These are phyloP conservation scores for Sceloporus undulatus DNA, from an alignment of 2,113 vertebrate species.

Conservation along the genomic window DNA sequence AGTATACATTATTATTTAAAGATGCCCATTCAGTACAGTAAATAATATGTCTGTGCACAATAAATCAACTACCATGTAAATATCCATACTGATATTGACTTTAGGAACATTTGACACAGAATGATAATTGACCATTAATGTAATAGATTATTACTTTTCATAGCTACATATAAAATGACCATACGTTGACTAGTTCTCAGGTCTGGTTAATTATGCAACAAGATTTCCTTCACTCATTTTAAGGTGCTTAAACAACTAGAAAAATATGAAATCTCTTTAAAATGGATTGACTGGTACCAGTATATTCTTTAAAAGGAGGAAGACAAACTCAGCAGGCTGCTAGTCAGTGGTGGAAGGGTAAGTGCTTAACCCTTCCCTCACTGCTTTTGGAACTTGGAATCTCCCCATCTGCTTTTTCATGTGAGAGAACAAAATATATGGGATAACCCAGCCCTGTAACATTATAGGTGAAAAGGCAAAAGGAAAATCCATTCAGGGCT, in stretches of 20 bases:
- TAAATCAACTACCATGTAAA: conserved; percentile 76
- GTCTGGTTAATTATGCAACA: conserved; percentile 59
- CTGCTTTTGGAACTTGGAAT: not conserved
- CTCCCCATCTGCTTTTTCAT: not conserved
- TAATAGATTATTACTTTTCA: conserved; percentile 67
- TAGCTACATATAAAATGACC: conserved; percentile 67
- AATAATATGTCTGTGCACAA: conserved; percentile 72
- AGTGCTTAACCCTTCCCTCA: not conserved
- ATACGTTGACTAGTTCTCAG: conserved; percentile 73
- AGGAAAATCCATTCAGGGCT: no score
- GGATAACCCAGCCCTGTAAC: not conserved
- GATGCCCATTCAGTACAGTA: conserved; percentile 74
- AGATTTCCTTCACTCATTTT: conserved; percentile 62
- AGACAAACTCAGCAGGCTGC: not conserved
- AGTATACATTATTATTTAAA: conserved; percentile 72
- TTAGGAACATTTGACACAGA: conserved; percentile 70
- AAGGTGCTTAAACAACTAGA: conserved; percentile 34
- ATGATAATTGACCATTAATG: conserved; percentile 69
- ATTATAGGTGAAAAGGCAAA: not conserved
- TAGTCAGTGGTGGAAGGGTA: not conserved
- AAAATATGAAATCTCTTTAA: conserved; percentile 50
- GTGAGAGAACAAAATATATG: no score
- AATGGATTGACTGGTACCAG: conserved; percentile 28
- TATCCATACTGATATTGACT: conserved; percentile 79
- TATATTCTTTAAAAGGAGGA: not conserved